These are phyloP conservation scores for Pristionchus maxplancki DNA, from an alignment of 2,888 invertebrate species.

Conservation along the genomic window DNA sequence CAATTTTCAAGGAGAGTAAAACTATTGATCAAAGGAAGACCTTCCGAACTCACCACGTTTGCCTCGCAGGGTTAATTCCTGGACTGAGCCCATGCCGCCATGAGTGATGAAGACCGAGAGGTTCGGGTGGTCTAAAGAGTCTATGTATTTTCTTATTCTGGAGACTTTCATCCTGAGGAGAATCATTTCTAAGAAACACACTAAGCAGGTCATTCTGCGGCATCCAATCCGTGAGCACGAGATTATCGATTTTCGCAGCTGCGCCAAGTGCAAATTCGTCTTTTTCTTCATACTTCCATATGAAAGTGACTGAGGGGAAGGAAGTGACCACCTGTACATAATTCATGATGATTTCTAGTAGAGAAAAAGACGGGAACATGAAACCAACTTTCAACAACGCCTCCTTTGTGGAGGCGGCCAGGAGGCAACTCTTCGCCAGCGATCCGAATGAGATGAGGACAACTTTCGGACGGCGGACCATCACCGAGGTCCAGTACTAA, in stretches of 20 bases:
- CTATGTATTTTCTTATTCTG: too few relatives aligned
- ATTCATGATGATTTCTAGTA: too few relatives aligned
- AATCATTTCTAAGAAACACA: neutral
- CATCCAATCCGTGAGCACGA: neutral
- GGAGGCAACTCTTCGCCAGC: neutral
- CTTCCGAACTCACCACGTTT: neutral
- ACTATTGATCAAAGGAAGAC: neutral
- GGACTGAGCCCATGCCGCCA: neutral
- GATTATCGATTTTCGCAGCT: too few relatives aligned
- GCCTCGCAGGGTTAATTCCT: neutral
- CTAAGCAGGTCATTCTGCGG: conserved; percentile 1
- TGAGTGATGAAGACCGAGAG: neutral
- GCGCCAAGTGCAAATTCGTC: neutral
- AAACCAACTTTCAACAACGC: neutral
- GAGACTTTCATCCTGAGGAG: too few relatives aligned
- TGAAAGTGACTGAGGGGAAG: too few relatives aligned
- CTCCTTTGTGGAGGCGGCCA: neutral
- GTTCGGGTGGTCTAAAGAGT: neutral
- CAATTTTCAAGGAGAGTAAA: too few relatives aligned
- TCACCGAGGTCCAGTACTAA: neutral
- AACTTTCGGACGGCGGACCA: neutral
- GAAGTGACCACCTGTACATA: too few relatives aligned
- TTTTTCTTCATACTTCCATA: neutral
- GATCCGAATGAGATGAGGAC: neutral
- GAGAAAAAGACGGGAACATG: too few relatives aligned